A percentile compares a stretch with the other conserved stretches of the same genome.
These are phyloP conservation scores for Iphiclides podalirius DNA, from an alignment of 2,888 invertebrate genomes.

Conservation along the genomic window DNA sequence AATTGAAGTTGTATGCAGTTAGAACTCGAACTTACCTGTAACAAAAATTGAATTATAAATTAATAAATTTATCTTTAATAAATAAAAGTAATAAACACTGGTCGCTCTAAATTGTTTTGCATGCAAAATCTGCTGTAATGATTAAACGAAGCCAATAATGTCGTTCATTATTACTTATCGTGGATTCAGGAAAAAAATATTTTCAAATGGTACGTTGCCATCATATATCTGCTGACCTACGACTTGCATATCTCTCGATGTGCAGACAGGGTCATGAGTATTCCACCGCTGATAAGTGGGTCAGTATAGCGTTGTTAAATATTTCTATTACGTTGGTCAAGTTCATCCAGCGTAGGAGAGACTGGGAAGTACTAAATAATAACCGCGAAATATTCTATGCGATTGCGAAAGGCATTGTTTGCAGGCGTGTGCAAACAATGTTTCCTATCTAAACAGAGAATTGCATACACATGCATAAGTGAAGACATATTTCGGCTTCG, in stretches of 20 bases:
- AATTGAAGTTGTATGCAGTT: conserved; percentile 30
- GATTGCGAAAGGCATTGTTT: conserved; percentile 8
- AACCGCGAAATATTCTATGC: not conserved
- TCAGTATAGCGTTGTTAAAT: conserved; percentile 59
- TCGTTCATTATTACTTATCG: conserved; percentile 50
- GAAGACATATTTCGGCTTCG: not conserved
- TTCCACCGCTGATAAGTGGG: conserved; percentile 59
- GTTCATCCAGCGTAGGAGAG: conserved; percentile 49
- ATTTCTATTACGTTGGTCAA: conserved; percentile 52
- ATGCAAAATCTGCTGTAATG: too few species aligned
- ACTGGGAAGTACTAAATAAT: too few species aligned
- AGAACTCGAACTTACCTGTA: conserved; percentile 61
- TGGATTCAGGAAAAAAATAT: conserved; percentile 55
- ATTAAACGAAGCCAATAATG: conserved; percentile 29
- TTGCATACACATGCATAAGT: not conserved
- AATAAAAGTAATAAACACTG: too few species aligned
- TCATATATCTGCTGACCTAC: conserved; percentile 57
- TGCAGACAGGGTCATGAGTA: conserved; percentile 58
- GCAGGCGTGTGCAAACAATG: not conserved
- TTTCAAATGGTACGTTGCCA: conserved; percentile 70
- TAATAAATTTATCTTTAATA: conserved; percentile 19
- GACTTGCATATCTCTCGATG: conserved; percentile 51
- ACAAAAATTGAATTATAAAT: conserved; percentile 49
- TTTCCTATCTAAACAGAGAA: conserved; percentile 5
- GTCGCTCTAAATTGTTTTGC: too few species aligned